phyloP scores from a whole-genome alignment of 2,888 invertebrate genomes.

The Cerastis rubricosa region DNA sequence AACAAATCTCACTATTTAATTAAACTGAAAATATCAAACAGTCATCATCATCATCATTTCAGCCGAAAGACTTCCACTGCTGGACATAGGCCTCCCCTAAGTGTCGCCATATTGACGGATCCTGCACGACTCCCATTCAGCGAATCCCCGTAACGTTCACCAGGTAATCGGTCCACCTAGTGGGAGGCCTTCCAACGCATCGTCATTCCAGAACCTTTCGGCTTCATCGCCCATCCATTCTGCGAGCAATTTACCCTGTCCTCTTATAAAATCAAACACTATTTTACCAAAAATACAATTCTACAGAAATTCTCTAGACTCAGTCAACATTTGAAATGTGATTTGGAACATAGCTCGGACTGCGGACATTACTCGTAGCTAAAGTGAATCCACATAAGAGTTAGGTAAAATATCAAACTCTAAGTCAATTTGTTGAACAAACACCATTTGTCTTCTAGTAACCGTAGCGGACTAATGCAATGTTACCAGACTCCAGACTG shows the following conservation, averaged over 20 bases:
- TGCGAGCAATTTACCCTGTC: too few relatives aligned
- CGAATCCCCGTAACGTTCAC: too few relatives aligned
- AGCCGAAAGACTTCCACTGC: too few relatives aligned
- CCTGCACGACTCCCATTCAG: too few relatives aligned
- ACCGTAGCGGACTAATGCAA: constrained; percentile 65
- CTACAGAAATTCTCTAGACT: constrained; percentile 5
- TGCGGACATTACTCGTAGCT: constrained; percentile 55
- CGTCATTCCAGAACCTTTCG: too few relatives aligned
- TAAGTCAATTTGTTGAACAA: constrained; percentile 73
- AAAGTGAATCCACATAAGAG: constrained; percentile 67
- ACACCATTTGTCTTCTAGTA: constrained; percentile 71
- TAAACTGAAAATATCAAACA: constrained; percentile 8
- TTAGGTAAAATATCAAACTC: constrained; percentile 71
- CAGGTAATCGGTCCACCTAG: too few relatives aligned
- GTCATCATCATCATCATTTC: too few relatives aligned
- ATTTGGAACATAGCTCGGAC: constrained; percentile 58
- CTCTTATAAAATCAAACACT: too few relatives aligned
- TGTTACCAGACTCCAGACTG: constrained; percentile 55
- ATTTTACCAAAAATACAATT: constrained; percentile 38
- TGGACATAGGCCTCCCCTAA: too few relatives aligned
- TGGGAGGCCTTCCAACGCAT: too few relatives aligned
- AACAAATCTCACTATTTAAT: constrained; percentile 16
- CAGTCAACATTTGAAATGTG: constrained; percentile 49
- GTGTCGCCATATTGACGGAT: too few relatives aligned
- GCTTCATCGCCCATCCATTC: too few relatives aligned